Evolutionary conservation across 2,888 invertebrate species (phyloP), one percentile per base, ranked within the genome.

Genomic region (Folsomia manolachei): DNA sequence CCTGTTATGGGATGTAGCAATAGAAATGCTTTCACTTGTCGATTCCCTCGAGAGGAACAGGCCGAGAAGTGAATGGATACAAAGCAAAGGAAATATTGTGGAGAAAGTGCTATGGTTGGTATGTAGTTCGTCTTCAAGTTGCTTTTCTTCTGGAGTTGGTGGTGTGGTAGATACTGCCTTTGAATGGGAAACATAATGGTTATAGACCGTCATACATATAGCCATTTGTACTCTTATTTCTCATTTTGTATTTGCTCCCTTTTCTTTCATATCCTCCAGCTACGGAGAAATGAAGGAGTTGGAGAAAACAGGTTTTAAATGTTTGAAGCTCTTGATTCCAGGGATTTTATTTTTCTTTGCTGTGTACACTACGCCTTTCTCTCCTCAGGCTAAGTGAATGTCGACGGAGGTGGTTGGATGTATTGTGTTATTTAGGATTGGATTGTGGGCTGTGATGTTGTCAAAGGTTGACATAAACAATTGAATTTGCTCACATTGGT

Each of bases 401-500:
- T n/a, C 39, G 39, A 39, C 39, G 14, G 39, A 39, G 39, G 39
- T 39, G 39, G 39, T 39, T 39, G 39, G 39, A n/a, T n/a, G n/a
- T n/a, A n/a, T n/a, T n/a, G n/a, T n/a, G n/a, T n/a, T n/a, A n/a
- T n/a, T n/a, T n/a, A n/a, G n/a, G n/a, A n/a, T 39, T 56, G 56
- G 56, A n/a, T 21, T 7, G 18, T 56, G 7, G 56, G n/a, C 39
- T 39, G 56, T 56, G 27, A 56, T 27, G 2, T 67, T 67, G 67
- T 67, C 67, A 56, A 67, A 67, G 26, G 67, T 67, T 67, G 67
- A 25, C 67, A 56, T 25, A 67, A 67, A 67, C 67, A 67, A 67
- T 67, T 67, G 67, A 67, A 60, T 67, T 67, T 67, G 26, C 19
- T 67, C 56, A 39, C 39, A 39, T 39, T 39, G 39, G 39, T 39